Evolutionary conservation across 2,888 invertebrate species (phyloP).

Genomic region (Sclerodermus sp.): DNA sequence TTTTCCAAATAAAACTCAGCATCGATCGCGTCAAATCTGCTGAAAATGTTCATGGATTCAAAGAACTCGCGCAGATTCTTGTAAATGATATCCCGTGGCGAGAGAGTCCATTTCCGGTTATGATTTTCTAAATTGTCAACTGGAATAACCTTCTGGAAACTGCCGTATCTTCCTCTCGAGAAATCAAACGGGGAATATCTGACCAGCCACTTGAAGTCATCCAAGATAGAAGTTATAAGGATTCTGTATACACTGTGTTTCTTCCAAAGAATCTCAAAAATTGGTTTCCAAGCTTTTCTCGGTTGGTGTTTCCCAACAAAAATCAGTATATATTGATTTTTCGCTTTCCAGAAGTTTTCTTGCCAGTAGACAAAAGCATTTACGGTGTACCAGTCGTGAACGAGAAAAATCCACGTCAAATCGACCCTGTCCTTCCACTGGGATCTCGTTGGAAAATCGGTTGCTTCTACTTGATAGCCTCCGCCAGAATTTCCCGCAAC

Average conservation of each 20-base stretch:
- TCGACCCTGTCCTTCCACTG: constrained; percentile 6
- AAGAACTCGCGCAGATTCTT: no score
- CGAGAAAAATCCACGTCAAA: constrained; percentile 31
- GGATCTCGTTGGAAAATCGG: neutral
- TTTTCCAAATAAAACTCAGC: no score
- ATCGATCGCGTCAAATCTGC: no score
- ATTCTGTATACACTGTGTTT: constrained; percentile 18
- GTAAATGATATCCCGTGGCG: no score
- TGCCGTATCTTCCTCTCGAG: constrained; percentile 12
- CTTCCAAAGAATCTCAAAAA: constrained; percentile 28
- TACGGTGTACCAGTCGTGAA: constrained; percentile 15
- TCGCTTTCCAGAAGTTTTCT: constrained; percentile 20
- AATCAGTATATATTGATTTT: constrained; percentile 27
- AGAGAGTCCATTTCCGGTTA: no score
- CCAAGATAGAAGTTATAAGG: constrained; percentile 12
- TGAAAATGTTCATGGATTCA: no score
- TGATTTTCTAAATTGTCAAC: no score
- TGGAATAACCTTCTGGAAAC: constrained; percentile 12
- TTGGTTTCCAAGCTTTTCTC: neutral
- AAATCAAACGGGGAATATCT: constrained; percentile 29
- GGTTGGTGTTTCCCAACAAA: neutral
- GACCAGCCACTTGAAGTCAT: constrained; percentile 28
- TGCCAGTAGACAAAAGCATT: constrained; percentile 14
- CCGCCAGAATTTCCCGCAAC: constrained; percentile 9
- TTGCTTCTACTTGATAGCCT: constrained; percentile 16